These are phyloP conservation scores for Mobula hypostoma DNA, from an alignment of 2,113 vertebrate species.

Conservation along the genomic window DNA sequence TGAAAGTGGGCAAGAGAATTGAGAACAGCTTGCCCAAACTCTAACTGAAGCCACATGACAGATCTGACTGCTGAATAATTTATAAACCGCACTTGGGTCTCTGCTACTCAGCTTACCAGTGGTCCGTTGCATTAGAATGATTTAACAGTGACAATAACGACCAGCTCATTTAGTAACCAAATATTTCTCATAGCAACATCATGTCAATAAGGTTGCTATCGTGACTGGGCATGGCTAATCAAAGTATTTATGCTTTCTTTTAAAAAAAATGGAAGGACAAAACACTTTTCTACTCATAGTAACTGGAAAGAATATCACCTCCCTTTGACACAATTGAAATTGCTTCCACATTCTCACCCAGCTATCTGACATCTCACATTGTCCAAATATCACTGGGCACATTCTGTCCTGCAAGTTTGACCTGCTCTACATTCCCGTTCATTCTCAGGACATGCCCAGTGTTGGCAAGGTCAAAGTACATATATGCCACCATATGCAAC, in stretches of 20 bases:
- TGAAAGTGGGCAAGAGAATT: no score
- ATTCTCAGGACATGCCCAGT: not conserved
- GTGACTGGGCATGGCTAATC: no score
- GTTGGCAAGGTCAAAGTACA: no score
- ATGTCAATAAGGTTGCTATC: no score
- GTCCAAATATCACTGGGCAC: not conserved
- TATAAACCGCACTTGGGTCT: not conserved
- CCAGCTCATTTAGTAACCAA: not conserved
- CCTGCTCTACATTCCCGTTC: not conserved
- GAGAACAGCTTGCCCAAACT: no score
- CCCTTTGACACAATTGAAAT: not conserved
- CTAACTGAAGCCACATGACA: not conserved
- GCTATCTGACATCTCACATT: not conserved
- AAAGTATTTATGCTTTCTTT: no score
- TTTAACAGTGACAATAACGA: not conserved
- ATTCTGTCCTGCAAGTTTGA: not conserved
- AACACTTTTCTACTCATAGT: not conserved
- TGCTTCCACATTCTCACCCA: not conserved
- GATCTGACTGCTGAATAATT: not conserved
- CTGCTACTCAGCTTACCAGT: not conserved
- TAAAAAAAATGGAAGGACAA: no score
- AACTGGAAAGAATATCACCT: not conserved
- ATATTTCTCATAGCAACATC: not conserved
- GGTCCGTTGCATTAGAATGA: not conserved
- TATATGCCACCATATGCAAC: no score